Conservation (phyloP, 2,888 invertebrate genomes). For the Gymnocheta viridis region DNA sequence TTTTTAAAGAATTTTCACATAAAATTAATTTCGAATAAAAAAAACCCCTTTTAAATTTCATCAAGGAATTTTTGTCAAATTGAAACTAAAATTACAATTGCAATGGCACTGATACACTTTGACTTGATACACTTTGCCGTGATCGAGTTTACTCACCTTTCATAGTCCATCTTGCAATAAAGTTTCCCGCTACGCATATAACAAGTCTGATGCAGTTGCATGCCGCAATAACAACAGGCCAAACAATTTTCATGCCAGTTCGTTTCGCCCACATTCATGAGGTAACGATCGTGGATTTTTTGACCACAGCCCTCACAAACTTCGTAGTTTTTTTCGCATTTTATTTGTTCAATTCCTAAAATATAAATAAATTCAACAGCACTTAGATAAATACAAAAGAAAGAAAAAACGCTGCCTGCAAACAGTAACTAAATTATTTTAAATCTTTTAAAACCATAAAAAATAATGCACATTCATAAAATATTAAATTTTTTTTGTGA, state of each 20-base stretch:
- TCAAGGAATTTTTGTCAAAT: too few species aligned
- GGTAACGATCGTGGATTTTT: conserved; percentile 96
- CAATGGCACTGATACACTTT: background rate
- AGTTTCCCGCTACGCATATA: conserved; percentile 96
- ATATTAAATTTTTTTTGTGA: background rate
- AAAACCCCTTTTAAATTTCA: too few species aligned
- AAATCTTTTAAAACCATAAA: background rate
- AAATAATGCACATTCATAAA: background rate
- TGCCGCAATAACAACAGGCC: conserved; percentile 96
- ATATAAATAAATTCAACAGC: conserved; percentile 20
- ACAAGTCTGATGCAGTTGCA: conserved; percentile 95
- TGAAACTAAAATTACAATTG: too few species aligned
- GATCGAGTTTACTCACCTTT: conserved; percentile 86
- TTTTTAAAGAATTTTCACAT: too few species aligned
- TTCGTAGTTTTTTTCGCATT: conserved; percentile 91
- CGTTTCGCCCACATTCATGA: conserved; percentile 96
- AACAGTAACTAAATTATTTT: background rate
- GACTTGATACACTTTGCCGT: background rate
- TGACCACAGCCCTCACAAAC: conserved; percentile 97
- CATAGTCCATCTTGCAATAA: conserved; percentile 98
- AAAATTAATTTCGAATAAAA: too few species aligned
- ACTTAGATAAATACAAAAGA: background rate
- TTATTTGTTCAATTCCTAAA: conserved; percentile 84
- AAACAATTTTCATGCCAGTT: conserved; percentile 99
- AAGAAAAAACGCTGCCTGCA: background rate